phyloP scores from a whole-genome alignment of 1,140 invertebrate genomes.

The Bradysia coprophila region DNA sequence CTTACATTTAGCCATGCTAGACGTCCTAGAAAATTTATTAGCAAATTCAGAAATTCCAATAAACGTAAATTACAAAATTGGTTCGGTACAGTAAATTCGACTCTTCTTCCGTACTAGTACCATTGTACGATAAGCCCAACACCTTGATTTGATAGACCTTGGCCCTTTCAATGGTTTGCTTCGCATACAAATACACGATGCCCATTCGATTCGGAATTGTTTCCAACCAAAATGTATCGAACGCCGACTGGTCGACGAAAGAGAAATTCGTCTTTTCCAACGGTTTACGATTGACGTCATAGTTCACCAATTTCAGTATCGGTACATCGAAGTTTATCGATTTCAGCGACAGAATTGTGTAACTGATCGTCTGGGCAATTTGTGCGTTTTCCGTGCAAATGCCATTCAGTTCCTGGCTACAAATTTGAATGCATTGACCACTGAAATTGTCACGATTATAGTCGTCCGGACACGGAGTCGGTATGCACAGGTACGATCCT shows the following conservation, averaged over 20 bases:
- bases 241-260: background rate
- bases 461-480: background rate
- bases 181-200: background rate
- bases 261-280: background rate
- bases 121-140: background rate
- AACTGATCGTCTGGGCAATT: background rate
- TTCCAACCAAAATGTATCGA: background rate
- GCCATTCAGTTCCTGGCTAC: background rate
- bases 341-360: background rate
- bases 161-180: background rate
- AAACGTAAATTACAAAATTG: conserved; percentile 1
- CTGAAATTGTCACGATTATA: background rate
- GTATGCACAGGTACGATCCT: conserved; percentile 1
- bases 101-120: background rate
- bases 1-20: too few relatives aligned
- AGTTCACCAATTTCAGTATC: conserved; percentile 1
- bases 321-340: background rate
- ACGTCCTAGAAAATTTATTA: too few relatives aligned
- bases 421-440: background rate
- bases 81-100: background rate
- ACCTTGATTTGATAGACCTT: background rate
- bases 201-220: background rate
- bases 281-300: background rate
- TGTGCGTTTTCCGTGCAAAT: background rate
- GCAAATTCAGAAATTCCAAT: too few relatives aligned